phyloP scores from a whole-genome alignment of 2,113 vertebrate genomes.

The Odontophorus gujanensis region DNA sequence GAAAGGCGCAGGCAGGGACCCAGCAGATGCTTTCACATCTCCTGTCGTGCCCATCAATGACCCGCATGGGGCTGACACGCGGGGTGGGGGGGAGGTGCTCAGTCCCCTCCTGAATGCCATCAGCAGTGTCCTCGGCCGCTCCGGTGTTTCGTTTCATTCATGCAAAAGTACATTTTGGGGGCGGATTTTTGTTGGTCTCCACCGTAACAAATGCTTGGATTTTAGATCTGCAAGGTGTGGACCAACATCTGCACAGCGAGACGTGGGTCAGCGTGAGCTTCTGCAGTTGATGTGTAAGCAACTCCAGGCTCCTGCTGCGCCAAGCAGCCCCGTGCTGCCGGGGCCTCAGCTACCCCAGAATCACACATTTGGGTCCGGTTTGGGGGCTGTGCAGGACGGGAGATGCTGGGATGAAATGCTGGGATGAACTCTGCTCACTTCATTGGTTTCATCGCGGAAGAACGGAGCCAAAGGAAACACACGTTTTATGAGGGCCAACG shows the following conservation, averaged over 20 bases:
- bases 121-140: not conserved
- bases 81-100: no score
- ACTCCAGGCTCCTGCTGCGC: accelerated
- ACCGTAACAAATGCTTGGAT: not conserved
- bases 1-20: conserved; percentile 29
- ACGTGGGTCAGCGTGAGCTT: not conserved
- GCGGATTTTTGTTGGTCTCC: no score
- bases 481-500: not conserved
- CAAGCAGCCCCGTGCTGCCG: not conserved
- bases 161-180: no score
- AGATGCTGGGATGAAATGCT: not conserved
- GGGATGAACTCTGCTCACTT: not conserved
- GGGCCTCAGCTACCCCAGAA: not conserved
- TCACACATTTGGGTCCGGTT: not conserved
- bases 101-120: not conserved
- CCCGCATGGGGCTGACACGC: not conserved
- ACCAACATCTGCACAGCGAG: not conserved
- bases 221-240: not conserved
- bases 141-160: not conserved
- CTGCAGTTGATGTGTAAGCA: not conserved
- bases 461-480: not conserved
- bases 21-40: conserved; percentile 71
- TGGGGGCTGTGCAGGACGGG: not conserved
- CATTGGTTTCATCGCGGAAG: not conserved
- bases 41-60: conserved; percentile 47